A percentile compares a stretch with the other conserved stretches of the same genome.
Conservation (phyloP, 2,797 vertebrate species). For the Enteromius radiatus region DNA sequence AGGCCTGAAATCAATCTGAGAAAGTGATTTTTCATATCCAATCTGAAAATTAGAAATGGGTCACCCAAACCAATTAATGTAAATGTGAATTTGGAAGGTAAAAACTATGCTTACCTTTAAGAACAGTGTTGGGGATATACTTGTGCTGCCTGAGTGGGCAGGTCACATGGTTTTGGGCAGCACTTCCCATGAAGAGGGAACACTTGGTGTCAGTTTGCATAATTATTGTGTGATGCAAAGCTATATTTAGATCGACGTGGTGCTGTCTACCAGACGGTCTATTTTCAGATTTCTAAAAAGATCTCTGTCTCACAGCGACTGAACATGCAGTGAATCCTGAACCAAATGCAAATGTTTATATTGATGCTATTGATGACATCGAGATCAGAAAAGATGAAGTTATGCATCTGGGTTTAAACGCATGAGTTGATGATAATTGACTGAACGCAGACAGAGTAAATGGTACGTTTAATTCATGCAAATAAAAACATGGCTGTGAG, state of each 20-base stretch:
- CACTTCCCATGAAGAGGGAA: neutral
- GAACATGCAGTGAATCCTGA: conserved; percentile 1
- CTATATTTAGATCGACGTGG: conserved; percentile 48
- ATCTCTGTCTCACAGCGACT: neutral
- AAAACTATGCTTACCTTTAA: neutral
- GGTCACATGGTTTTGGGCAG: neutral
- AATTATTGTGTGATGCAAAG: conserved; percentile 26
- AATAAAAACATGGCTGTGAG: conserved; percentile 1
- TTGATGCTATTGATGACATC: neutral
- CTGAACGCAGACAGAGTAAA: neutral
- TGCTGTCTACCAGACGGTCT: conserved; percentile 8
- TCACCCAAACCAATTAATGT: neutral
- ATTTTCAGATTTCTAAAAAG: conserved; percentile 35
- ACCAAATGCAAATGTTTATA: neutral
- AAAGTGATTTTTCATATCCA: neutral
- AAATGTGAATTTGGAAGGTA: neutral
- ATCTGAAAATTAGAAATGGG: neutral
- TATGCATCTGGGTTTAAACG: neutral
- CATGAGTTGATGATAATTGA: neutral
- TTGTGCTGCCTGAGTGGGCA: neutral
- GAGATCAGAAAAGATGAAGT: neutral
- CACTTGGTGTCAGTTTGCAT: conserved; percentile 29
- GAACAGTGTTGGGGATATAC: neutral
- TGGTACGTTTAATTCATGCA: neutral
- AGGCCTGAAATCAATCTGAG: neutral